Evolutionary conservation across 1,140 invertebrate genomes (phyloP).

Genomic region (Drosophila lini): DNA sequence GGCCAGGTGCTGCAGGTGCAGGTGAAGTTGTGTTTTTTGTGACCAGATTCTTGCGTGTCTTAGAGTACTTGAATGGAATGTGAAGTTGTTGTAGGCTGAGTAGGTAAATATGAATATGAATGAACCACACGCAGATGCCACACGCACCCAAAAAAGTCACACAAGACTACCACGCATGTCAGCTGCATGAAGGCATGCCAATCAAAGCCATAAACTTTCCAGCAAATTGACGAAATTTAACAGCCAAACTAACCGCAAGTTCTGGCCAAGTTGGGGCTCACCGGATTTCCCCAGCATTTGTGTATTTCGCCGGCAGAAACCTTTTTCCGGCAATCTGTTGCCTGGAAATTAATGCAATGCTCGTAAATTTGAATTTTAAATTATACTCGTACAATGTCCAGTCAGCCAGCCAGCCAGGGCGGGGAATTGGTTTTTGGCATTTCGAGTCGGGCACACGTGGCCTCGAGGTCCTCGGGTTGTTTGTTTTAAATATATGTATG

Average conservation of each 20-base stretch:
- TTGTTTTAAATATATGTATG: conserved; percentile 21
- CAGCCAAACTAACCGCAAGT: conserved; percentile 53
- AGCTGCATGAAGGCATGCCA: conserved; percentile 31
- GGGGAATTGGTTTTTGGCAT: neutral
- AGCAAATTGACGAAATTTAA: conserved; percentile 49
- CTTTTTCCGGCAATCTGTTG: conserved; percentile 54
- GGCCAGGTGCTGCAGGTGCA: conserved; percentile 54
- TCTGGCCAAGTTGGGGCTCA: neutral
- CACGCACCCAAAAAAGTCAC: neutral
- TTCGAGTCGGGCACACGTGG: conserved; percentile 7
- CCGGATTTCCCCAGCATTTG: conserved; percentile 29
- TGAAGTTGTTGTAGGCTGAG: conserved; percentile 60
- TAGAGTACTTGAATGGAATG: conserved; percentile 73
- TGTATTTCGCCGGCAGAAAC: conserved; percentile 13
- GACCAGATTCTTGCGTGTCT: conserved; percentile 63
- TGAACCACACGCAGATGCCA: conserved; percentile 24
- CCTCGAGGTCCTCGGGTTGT: conserved; percentile 2
- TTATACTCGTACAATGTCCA: conserved; percentile 53
- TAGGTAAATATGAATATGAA: conserved; percentile 69
- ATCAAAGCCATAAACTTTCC: conserved; percentile 46
- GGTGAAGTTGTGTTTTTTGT: conserved; percentile 66
- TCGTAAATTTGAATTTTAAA: conserved; percentile 79
- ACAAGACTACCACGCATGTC: conserved; percentile 15
- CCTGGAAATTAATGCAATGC: conserved; percentile 68
- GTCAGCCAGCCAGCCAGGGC: neutral